A percentile compares a stretch with the other conserved stretches of the same genome.
These are phyloP conservation scores for Dipodomys stephensi DNA, from an alignment of 2,113 vertebrate genomes.

Conservation along the genomic window DNA sequence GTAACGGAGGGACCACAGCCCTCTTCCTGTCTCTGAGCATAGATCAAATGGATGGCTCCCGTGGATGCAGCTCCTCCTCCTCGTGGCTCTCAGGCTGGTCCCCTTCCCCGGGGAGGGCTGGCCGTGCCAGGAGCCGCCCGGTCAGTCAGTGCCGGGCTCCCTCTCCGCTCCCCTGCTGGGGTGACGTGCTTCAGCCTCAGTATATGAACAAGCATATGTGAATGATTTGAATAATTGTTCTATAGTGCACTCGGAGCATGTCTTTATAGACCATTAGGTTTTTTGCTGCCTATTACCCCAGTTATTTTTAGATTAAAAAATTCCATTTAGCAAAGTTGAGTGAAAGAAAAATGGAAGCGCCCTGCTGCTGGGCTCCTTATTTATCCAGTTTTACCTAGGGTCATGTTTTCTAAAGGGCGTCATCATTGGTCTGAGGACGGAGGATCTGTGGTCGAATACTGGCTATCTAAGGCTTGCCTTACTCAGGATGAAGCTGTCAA, in stretches of 20 bases:
- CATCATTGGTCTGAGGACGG: constrained; percentile 13
- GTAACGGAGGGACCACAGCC: constrained; percentile 66
- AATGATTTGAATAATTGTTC: constrained; percentile 4
- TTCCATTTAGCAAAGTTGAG: constrained; percentile 25
- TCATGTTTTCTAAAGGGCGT: not conserved
- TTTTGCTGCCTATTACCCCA: not conserved
- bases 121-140: too few relatives aligned
- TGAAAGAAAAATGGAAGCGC: not conserved
- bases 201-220: not conserved
- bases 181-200: constrained; percentile 3
- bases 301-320: constrained; percentile 14
- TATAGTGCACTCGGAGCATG: not conserved
- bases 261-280: not conserved
- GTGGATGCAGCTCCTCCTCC: constrained; percentile 27
- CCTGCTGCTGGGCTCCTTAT: not conserved
- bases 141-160: too few relatives aligned
- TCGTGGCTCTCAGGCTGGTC: constrained; percentile 58
- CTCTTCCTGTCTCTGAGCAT: constrained; percentile 66
- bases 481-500: constrained; percentile 23
- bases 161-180: too few relatives aligned
- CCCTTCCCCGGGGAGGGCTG: too few relatives aligned
- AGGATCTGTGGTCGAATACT: constrained; percentile 2
- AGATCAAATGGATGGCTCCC: constrained; percentile 54
- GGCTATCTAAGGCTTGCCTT: not conserved
- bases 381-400: not conserved